Evolutionary conservation across 2,888 invertebrate genomes (phyloP), one percentile per base, ranked within the genome.

Genomic region (Ormyrus pomaceus): DNA sequence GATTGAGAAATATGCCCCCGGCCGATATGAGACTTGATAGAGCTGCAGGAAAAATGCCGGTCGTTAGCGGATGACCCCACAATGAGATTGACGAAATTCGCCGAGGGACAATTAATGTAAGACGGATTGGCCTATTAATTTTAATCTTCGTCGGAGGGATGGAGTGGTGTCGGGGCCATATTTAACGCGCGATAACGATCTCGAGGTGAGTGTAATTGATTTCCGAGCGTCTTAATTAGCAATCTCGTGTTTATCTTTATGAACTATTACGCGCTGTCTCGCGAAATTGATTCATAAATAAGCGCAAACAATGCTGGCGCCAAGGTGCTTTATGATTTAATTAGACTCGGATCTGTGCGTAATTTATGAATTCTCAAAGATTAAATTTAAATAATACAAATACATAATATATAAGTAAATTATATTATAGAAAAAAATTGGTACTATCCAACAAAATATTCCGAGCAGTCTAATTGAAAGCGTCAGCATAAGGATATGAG

Each of bases 71-170:
- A 34, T 34, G 34, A 34, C 34, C 34, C 34, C 34, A 46, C 58
- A 65, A 65, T 75, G 34, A 59, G 59, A 59, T 59, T 59, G 75
- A 77, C 64, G 13, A 69, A 62, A 59, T 5, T 19, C 9, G 61
- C 46, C 9, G 9, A 4, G 59, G 7, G 48, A 48, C 13, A 51
- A 69, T 76, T 76, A 45, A 19, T 59, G 19, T n/a, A n/a, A 69
- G 69, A 61, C 19, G 55, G 62, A 69, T 62, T 69, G 61, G 53
- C 48, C 55, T 62, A 69, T 76, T 69, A 62, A 76, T 76, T 76
- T 69, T 62, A 76, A 76, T 69, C 55, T 50, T 69, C 75, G 19
- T 34, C 53, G 11, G 2, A 11, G 6, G 1, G 50, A 8, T 4
- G 34, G 2, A 11, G 6, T 2, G 19, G 8, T 59, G 9, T 34